Evolutionary conservation across 2,888 invertebrate genomes (phyloP).

Genomic region (Taphrorychus bicolor): DNA sequence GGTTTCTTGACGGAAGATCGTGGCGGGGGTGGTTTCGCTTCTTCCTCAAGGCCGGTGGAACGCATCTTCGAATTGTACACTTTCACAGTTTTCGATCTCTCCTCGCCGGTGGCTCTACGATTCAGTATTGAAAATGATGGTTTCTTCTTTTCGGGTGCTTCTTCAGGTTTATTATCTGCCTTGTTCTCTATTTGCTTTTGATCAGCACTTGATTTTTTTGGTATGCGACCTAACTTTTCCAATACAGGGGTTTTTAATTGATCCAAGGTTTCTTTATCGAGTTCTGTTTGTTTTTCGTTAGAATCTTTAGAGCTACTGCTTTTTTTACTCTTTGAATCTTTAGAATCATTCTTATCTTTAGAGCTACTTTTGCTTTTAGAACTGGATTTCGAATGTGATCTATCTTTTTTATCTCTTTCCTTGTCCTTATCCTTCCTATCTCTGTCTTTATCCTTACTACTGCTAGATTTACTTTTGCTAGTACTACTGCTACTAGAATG

Average conservation of each 20-base stretch:
- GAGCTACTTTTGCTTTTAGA: conserved; percentile 47
- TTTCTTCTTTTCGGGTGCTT: conserved; percentile 63
- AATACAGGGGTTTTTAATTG: conserved; percentile 72
- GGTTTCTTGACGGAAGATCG: conserved; percentile 70
- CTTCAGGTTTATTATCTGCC: too few species aligned
- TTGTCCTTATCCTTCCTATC: conserved; percentile 42
- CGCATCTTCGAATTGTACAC: conserved; percentile 90
- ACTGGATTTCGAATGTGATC: conserved; percentile 48
- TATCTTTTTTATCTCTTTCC: conserved; percentile 32
- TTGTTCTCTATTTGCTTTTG: conserved; percentile 53
- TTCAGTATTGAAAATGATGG: conserved; percentile 84
- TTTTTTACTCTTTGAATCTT: conserved; percentile 51
- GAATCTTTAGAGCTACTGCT: conserved; percentile 58
- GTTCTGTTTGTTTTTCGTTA: conserved; percentile 66
- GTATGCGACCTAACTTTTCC: conserved; percentile 80
- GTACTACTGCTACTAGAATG: conserved; percentile 38
- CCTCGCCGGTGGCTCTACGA: conserved; percentile 72
- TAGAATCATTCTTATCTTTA: conserved; percentile 55
- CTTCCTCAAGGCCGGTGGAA: conserved; percentile 89
- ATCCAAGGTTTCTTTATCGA: conserved; percentile 72
- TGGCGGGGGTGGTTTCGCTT: conserved; percentile 84
- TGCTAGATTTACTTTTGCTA: conserved; percentile 47
- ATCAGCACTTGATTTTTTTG: conserved; percentile 69
- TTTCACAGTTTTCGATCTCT: conserved; percentile 88
- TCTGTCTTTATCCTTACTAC: conserved; percentile 56